Base-by-base conservation (phyloP, 1,140 invertebrate species). In the Asobara japonica region DNA sequence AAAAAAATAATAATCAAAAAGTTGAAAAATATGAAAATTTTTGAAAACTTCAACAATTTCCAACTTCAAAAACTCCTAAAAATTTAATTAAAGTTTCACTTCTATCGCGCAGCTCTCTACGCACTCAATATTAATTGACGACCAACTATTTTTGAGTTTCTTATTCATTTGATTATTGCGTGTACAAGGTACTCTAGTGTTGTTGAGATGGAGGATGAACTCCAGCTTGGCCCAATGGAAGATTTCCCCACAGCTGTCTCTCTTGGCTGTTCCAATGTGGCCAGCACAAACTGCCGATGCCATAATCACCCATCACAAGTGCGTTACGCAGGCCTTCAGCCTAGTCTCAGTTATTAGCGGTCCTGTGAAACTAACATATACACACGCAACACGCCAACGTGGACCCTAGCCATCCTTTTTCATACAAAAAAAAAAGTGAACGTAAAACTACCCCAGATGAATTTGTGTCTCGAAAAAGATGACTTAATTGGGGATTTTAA, bases 361-460 rank as follows among this genome's bases (percentile, higher is more conserved):
- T 86, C 86, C 86, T 88, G 86, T 87, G 86, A 88, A 88, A 88
- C 86, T 88, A 87, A 88, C 83, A 87, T 80, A 88, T 88, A 87
- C 86, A 87, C 86, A 86, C 85, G 86, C 86, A 87, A 83, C 85
- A 86, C 86, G 86, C 85, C 81, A 84, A 86, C 77, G 81, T 79
- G 79, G 80, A 80, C 82, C 79, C 38, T 78, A 41, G 48, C 18
- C 30, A 30, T 20, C 30, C 51, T 25, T 51, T 60, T 68, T 20
- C 30, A 16, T 36, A 16, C 30, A 13, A 62, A 11, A 61, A 62
- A n/a, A n/a, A n/a, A n/a, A n/a, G n/a, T n/a, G n/a, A n/a, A 27
- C 22, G n/a, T 60, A 16, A 31, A n/a, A 27, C 4, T 0, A 7
- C n/a, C 29, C 13, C 22, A 62, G 30, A 10, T 62, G 11, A 30